These are phyloP conservation scores for Nemopilema nomurai DNA, from an alignment of 30 jellyfish, hydroid and myxozoan species.

Conservation along the genomic window DNA sequence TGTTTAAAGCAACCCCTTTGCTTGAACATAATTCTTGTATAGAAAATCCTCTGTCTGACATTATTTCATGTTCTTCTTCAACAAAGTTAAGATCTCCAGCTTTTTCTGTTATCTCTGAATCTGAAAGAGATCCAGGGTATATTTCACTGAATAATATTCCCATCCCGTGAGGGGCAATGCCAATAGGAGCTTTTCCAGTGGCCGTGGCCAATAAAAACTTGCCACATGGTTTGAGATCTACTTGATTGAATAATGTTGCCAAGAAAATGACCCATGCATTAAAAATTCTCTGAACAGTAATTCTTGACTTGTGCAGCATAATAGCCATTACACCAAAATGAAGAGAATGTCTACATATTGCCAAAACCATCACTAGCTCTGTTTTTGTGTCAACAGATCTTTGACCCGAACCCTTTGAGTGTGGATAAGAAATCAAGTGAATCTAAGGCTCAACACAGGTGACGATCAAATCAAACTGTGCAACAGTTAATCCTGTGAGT, in stretches of 20 bases:
- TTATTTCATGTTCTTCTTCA: conserved; percentile 65
- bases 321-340: conserved; percentile 56
- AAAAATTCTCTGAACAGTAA: conserved; percentile 34
- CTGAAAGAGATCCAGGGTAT: conserved; percentile 71
- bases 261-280: conserved; percentile 21
- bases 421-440: conserved; percentile 13
- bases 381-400: conserved; percentile 18
- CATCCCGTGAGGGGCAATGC: conserved; percentile 58
- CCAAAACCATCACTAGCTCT: neutral
- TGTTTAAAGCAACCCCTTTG: conserved; percentile 45
- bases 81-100: conserved; percentile 55
- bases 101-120: conserved; percentile 55
- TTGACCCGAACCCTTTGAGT: conserved; percentile 15
- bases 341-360: conserved; percentile 37
- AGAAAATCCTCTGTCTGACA: conserved; percentile 57
- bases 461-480: neutral
- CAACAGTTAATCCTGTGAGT: too few relatives aligned
- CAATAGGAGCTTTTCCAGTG: conserved; percentile 54
- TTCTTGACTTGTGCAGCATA: conserved; percentile 21
- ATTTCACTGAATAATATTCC: conserved; percentile 48
- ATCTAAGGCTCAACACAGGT: neutral
- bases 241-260: conserved; percentile 41
- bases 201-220: conserved; percentile 28
- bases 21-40: conserved; percentile 47
- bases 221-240: conserved; percentile 44